Evolutionary conservation across 1,140 invertebrate genomes (phyloP).

Genomic region (Drosophila mauritiana): DNA sequence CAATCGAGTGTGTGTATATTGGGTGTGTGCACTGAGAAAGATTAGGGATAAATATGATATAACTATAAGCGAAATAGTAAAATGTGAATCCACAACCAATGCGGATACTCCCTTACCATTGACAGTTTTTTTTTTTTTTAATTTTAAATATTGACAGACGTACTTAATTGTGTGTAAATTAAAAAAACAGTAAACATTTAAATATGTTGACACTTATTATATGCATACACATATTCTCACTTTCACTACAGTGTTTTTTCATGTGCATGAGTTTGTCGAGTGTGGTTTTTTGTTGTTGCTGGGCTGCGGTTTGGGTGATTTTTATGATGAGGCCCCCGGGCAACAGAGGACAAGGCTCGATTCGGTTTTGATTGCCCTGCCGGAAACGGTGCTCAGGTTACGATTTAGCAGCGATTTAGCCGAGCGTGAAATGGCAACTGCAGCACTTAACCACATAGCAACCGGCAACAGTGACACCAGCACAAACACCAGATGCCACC

Average conservation of each 20-base stretch:
- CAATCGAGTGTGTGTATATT: constrained; percentile 47
- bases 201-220: no score
- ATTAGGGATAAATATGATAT: not conserved
- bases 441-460: constrained; percentile 62
- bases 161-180: no score
- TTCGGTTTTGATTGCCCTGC: constrained; percentile 70
- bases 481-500: constrained; percentile 33
- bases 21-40: constrained; percentile 23
- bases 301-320: constrained; percentile 74
- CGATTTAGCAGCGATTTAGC: constrained; percentile 73
- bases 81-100: no score
- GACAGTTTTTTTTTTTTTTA: no score
- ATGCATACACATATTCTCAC: not conserved
- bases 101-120: no score
- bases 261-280: constrained; percentile 4
- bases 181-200: no score
- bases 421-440: constrained; percentile 70
- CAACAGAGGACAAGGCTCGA: constrained; percentile 34
- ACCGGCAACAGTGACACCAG: constrained; percentile 27
- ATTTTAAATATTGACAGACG: no score
- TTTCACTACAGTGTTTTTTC: not conserved
- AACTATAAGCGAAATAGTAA: no score
- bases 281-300: constrained; percentile 26
- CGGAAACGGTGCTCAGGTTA: constrained; percentile 76
- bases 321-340: constrained; percentile 75